phyloP scores from a whole-genome alignment of 1,140 invertebrate species.

The Drosophila nannoptera region DNA sequence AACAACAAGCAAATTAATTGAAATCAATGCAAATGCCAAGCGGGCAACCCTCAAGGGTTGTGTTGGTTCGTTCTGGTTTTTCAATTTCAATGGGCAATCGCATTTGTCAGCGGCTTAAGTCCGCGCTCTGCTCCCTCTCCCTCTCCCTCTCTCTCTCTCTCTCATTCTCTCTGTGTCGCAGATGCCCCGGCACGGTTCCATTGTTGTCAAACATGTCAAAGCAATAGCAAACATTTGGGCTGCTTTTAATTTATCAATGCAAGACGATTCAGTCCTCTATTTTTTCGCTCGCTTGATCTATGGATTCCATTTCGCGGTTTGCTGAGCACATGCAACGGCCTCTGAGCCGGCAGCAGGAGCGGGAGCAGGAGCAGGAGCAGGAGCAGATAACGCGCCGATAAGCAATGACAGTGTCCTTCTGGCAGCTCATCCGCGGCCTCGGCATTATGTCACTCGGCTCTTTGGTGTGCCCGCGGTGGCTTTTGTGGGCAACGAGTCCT shows the following conservation, averaged over 20 bases:
- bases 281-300: constrained; percentile 55
- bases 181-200: constrained; percentile 20
- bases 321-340: constrained; percentile 53
- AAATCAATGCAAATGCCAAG: constrained; percentile 73
- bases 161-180: not conserved
- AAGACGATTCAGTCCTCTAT: constrained; percentile 55
- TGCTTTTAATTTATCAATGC: constrained; percentile 74
- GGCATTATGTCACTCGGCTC: constrained; percentile 40
- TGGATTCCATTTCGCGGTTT: constrained; percentile 76
- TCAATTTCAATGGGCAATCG: constrained; percentile 68
- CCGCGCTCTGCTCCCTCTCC: constrained; percentile 18
- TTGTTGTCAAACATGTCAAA: constrained; percentile 79
- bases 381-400: constrained; percentile 58
- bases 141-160: not conserved
- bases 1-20: constrained; percentile 75
- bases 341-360: not conserved
- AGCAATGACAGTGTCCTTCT: constrained; percentile 41
- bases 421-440: constrained; percentile 35
- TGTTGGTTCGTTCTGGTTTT: constrained; percentile 48
- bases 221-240: constrained; percentile 75
- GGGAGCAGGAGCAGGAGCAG: not conserved
- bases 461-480: constrained; percentile 26
- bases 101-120: constrained; percentile 75
- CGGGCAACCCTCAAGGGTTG: constrained; percentile 63
- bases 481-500: constrained; percentile 39